A percentile compares a stretch with the other conserved stretches of the same genome.
Conservation (phyloP, 1,140 invertebrate species). For the Teleopsis dalmanni region DNA sequence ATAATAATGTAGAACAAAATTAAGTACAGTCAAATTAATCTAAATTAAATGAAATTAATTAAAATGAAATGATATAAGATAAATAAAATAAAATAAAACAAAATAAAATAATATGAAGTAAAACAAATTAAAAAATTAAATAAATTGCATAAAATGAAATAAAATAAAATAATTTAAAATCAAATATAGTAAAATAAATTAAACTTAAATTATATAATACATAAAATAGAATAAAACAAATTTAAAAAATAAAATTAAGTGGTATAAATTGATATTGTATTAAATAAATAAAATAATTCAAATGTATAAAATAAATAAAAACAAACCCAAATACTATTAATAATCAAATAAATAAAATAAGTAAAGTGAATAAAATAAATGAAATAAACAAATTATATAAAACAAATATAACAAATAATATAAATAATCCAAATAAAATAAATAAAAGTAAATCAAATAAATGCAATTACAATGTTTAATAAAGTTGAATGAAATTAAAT, state of each 20-base stretch:
- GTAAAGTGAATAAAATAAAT: neutral
- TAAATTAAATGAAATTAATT: neutral
- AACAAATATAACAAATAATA: neutral
- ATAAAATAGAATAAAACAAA: neutral
- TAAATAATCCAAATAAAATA: neutral
- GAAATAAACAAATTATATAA: neutral
- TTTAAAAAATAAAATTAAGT: neutral
- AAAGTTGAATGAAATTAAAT: neutral
- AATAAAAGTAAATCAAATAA: neutral
- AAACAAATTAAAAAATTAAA: neutral
- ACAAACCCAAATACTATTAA: neutral
- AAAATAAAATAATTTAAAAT: neutral
- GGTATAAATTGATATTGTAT: neutral
- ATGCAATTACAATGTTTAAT: neutral
- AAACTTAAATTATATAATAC: neutral
- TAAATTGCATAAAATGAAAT: neutral
- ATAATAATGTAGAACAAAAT: neutral
- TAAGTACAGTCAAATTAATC: neutral
- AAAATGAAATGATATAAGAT: neutral
- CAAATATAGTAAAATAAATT: neutral
- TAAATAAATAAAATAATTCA: neutral
- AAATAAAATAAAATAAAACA: neutral
- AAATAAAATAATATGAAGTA: neutral
- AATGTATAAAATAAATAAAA: too few species aligned
- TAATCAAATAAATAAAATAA: neutral